Percentiles rank a stretch among this genome's conserved stretches.
Conservation (phyloP, 1,140 invertebrate species). For the Caerostris darwini region DNA sequence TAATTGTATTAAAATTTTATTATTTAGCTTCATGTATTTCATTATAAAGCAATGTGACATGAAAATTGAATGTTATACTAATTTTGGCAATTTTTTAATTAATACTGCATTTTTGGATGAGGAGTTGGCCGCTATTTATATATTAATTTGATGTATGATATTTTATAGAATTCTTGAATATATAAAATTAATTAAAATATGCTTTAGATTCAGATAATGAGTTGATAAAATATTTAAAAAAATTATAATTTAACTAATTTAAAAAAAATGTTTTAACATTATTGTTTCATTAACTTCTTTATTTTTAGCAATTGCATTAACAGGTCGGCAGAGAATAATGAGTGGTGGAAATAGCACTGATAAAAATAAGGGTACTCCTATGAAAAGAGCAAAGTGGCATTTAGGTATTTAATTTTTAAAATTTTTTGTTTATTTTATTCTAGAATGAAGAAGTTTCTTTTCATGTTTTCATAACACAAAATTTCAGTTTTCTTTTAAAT, state of each 20-base stretch:
- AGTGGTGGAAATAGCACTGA: conserved; percentile 81
- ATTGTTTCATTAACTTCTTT: conserved; percentile 18
- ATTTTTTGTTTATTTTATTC: not conserved
- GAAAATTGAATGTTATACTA: too few relatives aligned
- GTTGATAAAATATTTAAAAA: not conserved
- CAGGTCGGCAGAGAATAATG: conserved; percentile 85
- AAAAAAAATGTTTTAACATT: too few relatives aligned
- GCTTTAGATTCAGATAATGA: too few relatives aligned
- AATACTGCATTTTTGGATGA: too few relatives aligned
- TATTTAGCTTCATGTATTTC: too few relatives aligned
- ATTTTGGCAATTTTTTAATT: too few relatives aligned
- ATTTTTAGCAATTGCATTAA: conserved; percentile 79
- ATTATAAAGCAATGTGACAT: too few relatives aligned
- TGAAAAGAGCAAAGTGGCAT: conserved; percentile 99
- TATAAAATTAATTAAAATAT: too few relatives aligned
- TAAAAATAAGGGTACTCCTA: conserved; percentile 86
- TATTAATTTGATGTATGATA: not conserved
- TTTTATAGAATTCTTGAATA: not conserved
- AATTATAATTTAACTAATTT: not conserved
- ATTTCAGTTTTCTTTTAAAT: too few relatives aligned
- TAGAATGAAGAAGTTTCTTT: not conserved
- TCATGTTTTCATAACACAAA: not conserved
- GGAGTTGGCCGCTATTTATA: too few relatives aligned
- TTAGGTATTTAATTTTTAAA: conserved; percentile 84
- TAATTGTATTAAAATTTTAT: too few relatives aligned